Evolutionary conservation across 2,797 vertebrate genomes (phyloP), one percentile per base, ranked within the genome.

Genomic region (Peromyscus attwateri): DNA sequence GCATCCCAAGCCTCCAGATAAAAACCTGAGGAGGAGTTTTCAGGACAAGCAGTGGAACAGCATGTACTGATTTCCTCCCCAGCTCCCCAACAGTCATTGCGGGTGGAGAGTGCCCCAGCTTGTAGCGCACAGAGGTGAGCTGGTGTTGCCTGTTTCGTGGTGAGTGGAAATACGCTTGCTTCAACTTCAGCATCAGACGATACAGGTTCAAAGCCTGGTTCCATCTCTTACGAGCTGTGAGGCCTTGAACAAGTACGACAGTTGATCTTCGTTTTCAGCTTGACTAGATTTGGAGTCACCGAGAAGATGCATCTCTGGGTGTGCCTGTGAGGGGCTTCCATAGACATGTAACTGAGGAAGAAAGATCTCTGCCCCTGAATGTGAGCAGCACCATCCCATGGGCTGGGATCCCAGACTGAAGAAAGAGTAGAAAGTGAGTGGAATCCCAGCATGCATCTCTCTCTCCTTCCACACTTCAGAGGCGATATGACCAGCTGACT

Each of bases 41-140:
- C 77, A 66, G 43, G 75, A 88, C 81, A 93, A 66, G 23, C 40
- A 76, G 1, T 40, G 5, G 23, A 23, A 1, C 49, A 25, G 11
- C 13, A 60, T 6, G 3, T 17, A 57, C 34, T 81, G 5, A 76
- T 75, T 76, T 90, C 21, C 62, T 92, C 82, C 0, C 12, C 70
- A 49, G 9, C 3, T 64, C 27, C 7, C 1, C 46, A 70, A 9
- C 0, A 0, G 46, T 87, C 66, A 29, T 0, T 52, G 52, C 2
- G 9, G 17, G 12, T 57, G 85, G 79, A 91, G 91, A 25, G 55
- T 25, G 21, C 25, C 27, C 43, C 23, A 27, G 55, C 13, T 71
- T 94, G 71, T 16, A 0, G 43, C 64, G 10, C 19, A 34, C 1
- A 68, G 52, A 23, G 34, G n/a, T 9, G 14, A 85, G 89, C 19